Evolutionary conservation across 1,140 invertebrate species (phyloP), one percentile per base, ranked within the genome.

Genomic region (Catajapyx aquilonaris): DNA sequence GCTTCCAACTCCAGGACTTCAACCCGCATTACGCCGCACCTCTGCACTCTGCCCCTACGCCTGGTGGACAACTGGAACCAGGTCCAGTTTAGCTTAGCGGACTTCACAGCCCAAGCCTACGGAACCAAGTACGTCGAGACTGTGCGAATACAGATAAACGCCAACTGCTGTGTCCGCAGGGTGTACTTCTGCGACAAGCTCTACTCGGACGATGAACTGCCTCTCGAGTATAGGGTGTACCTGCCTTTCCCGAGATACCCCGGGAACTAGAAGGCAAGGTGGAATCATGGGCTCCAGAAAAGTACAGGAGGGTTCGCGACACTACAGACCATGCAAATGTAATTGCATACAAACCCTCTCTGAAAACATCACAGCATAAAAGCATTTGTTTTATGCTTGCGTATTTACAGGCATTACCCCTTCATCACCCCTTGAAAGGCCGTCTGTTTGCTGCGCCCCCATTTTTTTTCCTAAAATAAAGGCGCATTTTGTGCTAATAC

Each of bases 61-160:
- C 48, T 73, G 45, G 71, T 74, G 50, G 69, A 72, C 42, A 70
- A 71, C 10, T 73, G 69, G 69, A 73, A 73, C 54, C 62, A 59
- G 30, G 20, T 46, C 13, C 31, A 35, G 11, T 19, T 39, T 4
- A 72, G 73, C 52, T 55, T 73, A 41, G 61, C 64, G 41, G 71
- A 74, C 52, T 71, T 73, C 47, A 66, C 64, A 28, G 51, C 62
- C 43, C 55, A 67, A 45, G 69, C 69, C 11, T 73, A 73, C 51
- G 69, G 69, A 34, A 71, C 68, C 22, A 68, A 66, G 47, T 74
- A 73, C 49, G 65, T 71, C 37, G 69, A 73, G 50, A 72, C 70
- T 19, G 51, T 70, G 4, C 47, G 66, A 54, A 60, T 71, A 34
- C 42, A 64, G 54, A 61, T 73, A 44, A 68, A 73, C 58, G 71